phyloP scores from a whole-genome alignment of 2,888 invertebrate species.

The Alsophila aescularia region DNA sequence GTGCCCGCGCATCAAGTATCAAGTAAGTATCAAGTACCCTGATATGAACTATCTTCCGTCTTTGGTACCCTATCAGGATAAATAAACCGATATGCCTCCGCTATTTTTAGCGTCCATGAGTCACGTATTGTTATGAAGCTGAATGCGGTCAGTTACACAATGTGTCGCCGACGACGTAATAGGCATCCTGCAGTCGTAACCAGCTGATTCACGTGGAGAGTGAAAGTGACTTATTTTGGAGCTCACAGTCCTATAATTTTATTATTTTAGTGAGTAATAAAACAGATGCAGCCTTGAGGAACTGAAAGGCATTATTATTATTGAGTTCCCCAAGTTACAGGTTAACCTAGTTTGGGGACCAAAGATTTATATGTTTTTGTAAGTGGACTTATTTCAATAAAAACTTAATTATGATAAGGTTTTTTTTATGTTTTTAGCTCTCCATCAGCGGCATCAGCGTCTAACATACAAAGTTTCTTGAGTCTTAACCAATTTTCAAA shows the following conservation, averaged over 20 bases:
- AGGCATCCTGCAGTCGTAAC: slow-evolving; percentile 71
- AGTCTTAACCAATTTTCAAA: no score
- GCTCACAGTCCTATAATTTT: slow-evolving; percentile 12
- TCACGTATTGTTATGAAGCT: slow-evolving; percentile 60
- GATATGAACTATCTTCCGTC: neutral
- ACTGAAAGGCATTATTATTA: no score
- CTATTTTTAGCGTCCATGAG: slow-evolving; percentile 37
- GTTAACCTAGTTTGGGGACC: no score
- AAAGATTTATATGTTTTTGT: no score
- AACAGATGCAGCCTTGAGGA: slow-evolving; percentile 10
- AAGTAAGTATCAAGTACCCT: no score
- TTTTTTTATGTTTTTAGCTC: no score
- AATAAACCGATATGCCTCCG: neutral
- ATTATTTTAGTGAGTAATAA: slow-evolving; percentile 9
- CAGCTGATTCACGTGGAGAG: slow-evolving; percentile 71
- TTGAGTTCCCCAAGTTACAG: no score
- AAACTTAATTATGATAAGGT: no score
- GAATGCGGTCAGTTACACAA: slow-evolving; percentile 71
- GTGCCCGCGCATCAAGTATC: no score
- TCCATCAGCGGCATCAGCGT: no score
- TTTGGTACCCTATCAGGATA: neutral
- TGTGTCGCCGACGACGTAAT: slow-evolving; percentile 53
- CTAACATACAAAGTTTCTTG: no score
- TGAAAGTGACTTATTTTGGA: slow-evolving; percentile 73
- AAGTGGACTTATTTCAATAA: no score